Base-by-base conservation (phyloP, 1,140 invertebrate genomes). In the Aphis craccivora region DNA sequence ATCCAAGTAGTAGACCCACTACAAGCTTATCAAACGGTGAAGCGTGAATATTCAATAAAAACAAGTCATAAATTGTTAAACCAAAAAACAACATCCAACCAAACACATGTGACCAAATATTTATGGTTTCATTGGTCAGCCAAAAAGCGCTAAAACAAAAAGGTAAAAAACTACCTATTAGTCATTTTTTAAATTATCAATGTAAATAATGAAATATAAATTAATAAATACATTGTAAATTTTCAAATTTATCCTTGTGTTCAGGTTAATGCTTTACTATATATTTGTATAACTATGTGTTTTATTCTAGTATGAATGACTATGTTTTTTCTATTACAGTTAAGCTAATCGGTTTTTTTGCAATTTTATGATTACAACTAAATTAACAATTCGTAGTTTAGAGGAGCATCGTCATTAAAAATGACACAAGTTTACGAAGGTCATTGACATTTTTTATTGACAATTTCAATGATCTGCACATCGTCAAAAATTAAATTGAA, bases 111-210 rank as follows among this genome's bases (percentile, higher is more conserved):
- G 98, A 98, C 99, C 99, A 99, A 95, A 99, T 99, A 94, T 99
- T 99, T 94, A 99, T 97, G 8, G 98, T 99, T 95, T 99, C 99
- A 95, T 99, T 99, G 35, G 98, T 99, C 98, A 98, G 98, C 97
- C 98, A 98, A 95, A 99, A 99, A 95, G 99, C 96, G 95, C 98
- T 98, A 95, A 93, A 96, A 95, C 94, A 76, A 89, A 53, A 55
- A 53, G 23, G n/a, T 22, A 20, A 23, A 25, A 48, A 86, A n/a
- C 14, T 40, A 30, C 40, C 37, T 45, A 86, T 86, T 86, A 86
- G 76, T 83, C 7, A 83, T 86, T 67, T 76, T 67, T 67, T n/a
- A 14, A 53, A 2, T 76, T 76, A 76, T n/a, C n/a, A n/a, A n/a
- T 76, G 4, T 20, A n/a, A n/a, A n/a, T n/a, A 76, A n/a, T n/a